phyloP scores from a whole-genome alignment of 2,888 invertebrate species.

The Pseudanteris insignis region DNA sequence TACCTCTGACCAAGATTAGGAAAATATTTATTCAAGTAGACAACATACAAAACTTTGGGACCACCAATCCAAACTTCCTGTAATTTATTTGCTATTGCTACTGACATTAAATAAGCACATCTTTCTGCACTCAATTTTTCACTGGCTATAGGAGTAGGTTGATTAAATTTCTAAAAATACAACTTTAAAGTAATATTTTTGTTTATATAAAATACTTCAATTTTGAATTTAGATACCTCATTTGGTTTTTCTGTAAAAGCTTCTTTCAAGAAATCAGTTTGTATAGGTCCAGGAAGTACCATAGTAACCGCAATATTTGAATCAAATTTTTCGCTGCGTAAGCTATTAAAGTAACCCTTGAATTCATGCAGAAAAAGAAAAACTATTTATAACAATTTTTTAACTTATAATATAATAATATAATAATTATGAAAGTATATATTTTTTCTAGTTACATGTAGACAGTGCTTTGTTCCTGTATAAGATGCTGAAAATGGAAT shows the following conservation, averaged over 20 bases:
- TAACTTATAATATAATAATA: too few species aligned
- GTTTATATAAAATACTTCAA: too few species aligned
- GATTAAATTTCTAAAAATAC: slow-evolving; percentile 62
- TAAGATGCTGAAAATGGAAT: slow-evolving; percentile 77
- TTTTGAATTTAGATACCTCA: slow-evolving; percentile 67
- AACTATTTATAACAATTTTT: too few species aligned
- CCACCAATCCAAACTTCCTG: slow-evolving; percentile 76
- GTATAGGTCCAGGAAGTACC: slow-evolving; percentile 81
- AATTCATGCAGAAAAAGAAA: too few species aligned
- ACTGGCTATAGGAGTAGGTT: slow-evolving; percentile 64
- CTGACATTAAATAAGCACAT: slow-evolving; percentile 71
- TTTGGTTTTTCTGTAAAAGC: slow-evolving; percentile 75
- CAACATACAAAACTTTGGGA: slow-evolving; percentile 47
- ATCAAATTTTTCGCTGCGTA: slow-evolving; percentile 72
- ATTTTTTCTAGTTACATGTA: too few species aligned
- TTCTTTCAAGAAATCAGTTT: slow-evolving; percentile 75
- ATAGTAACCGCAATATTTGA: slow-evolving; percentile 73
- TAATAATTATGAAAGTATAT: too few species aligned
- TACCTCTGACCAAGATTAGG: slow-evolving; percentile 54
- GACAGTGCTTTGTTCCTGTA: slow-evolving; percentile 79
- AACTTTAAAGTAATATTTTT: too few species aligned
- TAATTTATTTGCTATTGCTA: slow-evolving; percentile 71
- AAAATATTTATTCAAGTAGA: slow-evolving; percentile 52
- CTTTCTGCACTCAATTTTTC: slow-evolving; percentile 70
- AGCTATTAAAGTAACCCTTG: slow-evolving; percentile 80